Conservation (phyloP, 2,797 vertebrate species). For the Acropternis orthonyx region DNA sequence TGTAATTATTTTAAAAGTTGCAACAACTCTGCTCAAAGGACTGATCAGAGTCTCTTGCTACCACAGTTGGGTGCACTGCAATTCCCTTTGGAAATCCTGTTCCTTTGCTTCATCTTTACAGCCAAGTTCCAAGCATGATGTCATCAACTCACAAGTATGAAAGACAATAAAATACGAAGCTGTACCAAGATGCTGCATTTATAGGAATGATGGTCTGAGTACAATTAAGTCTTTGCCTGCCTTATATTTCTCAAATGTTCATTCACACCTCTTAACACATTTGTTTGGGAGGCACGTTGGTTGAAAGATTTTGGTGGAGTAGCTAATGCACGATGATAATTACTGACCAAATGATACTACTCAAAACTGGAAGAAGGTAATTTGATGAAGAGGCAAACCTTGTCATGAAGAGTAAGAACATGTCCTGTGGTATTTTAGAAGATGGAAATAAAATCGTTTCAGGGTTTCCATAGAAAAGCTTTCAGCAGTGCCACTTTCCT, state of each 20-base stretch:
- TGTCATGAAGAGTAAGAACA: background rate
- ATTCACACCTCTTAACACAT: background rate
- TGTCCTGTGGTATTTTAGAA: background rate
- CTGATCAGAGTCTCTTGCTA: background rate
- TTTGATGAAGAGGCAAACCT: background rate
- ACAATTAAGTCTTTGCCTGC: background rate
- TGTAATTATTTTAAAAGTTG: background rate
- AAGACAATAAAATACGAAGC: background rate
- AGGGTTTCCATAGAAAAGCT: background rate
- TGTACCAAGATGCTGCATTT: background rate
- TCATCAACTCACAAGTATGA: background rate
- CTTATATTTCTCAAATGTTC: background rate
- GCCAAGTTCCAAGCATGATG: background rate
- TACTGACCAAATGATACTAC: background rate
- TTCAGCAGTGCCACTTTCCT: background rate
- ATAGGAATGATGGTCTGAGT: background rate
- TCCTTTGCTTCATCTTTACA: background rate
- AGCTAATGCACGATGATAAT: background rate
- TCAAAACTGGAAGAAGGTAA: background rate
- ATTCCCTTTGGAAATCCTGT: background rate
- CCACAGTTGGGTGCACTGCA: background rate
- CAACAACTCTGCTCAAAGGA: background rate
- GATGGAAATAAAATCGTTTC: background rate
- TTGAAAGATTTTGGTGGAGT: background rate
- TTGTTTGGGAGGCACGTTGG: background rate